Evolutionary conservation across 2,888 invertebrate genomes (phyloP).

Genomic region (Himalopsyche anomala): DNA sequence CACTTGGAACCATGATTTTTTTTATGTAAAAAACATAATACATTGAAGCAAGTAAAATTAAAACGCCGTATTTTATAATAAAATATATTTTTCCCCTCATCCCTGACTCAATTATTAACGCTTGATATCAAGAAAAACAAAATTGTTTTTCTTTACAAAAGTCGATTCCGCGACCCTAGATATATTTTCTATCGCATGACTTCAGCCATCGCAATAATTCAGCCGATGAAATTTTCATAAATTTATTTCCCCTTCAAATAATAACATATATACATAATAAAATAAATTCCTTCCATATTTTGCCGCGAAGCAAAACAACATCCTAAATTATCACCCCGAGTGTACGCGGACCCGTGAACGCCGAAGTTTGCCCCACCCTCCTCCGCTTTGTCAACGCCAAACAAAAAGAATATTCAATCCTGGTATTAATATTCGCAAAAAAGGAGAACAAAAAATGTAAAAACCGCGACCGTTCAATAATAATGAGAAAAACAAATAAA

Average conservation of each 20-base stretch:
- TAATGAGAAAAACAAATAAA: slow-evolving; percentile 57
- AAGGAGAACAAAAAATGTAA: slow-evolving; percentile 23
- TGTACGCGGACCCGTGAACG: slow-evolving; percentile 1
- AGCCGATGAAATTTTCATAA: slow-evolving; percentile 30
- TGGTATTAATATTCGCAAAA: slow-evolving; percentile 21
- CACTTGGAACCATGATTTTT: no score
- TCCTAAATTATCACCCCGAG: slow-evolving; percentile 27
- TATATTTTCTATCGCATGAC: slow-evolving; percentile 30
- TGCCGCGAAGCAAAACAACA: slow-evolving; percentile 22
- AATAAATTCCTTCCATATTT: slow-evolving; percentile 30
- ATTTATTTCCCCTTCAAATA: slow-evolving; percentile 34
- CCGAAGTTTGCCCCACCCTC: not conserved
- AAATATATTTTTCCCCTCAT: not conserved
- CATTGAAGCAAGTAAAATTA: not conserved
- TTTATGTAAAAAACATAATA: no score
- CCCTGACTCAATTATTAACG: slow-evolving; percentile 11
- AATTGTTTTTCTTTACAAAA: slow-evolving; percentile 30
- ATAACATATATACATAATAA: slow-evolving; percentile 30
- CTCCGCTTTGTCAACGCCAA: slow-evolving; percentile 11
- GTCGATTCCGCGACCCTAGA: slow-evolving; percentile 26
- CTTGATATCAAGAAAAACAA: slow-evolving; percentile 25
- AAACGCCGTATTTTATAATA: not conserved
- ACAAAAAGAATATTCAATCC: slow-evolving; percentile 34
- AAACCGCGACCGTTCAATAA: slow-evolving; percentile 50
- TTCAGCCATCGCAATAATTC: slow-evolving; percentile 30